phyloP scores from a whole-genome alignment of 2,113 vertebrate species.

The Synodontis membranacea region DNA sequence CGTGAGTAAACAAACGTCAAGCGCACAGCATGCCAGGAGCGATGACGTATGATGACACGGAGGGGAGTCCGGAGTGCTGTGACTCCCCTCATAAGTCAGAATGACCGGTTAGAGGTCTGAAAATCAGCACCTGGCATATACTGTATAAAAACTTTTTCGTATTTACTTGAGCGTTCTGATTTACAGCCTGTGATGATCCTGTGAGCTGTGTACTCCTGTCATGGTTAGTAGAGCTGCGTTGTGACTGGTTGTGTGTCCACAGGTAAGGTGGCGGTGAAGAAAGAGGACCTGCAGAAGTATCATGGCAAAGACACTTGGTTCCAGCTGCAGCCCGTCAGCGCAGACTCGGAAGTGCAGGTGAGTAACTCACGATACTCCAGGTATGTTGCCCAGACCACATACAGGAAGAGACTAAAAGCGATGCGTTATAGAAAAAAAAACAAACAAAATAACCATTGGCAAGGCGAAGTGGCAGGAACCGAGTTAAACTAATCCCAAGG shows the following conservation, averaged over 20 bases:
- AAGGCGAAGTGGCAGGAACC: too few relatives aligned
- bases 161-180: neutral
- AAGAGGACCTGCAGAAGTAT: slow-evolving; percentile 95
- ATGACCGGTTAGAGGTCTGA: neutral
- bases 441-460: too few relatives aligned
- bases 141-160: neutral
- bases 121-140: neutral
- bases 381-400: neutral
- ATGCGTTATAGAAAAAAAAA: too few relatives aligned
- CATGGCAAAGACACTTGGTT: slow-evolving; percentile 99
- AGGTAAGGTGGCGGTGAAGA: slow-evolving; percentile 97
- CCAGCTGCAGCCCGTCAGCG: slow-evolving; percentile 92
- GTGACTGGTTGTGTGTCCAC: slow-evolving; percentile 16
- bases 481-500: too few relatives aligned
- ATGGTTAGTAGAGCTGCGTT: neutral
- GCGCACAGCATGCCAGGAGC: neutral
- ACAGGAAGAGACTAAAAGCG: too few relatives aligned
- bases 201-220: neutral
- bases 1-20: neutral
- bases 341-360: slow-evolving; percentile 98
- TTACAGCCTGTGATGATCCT: neutral
- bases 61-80: neutral
- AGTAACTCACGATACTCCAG: slow-evolving; percentile 54
- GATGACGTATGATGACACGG: neutral
- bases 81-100: neutral